phyloP scores from a whole-genome alignment of 2,888 invertebrate genomes.

The Operophtera brumata region DNA sequence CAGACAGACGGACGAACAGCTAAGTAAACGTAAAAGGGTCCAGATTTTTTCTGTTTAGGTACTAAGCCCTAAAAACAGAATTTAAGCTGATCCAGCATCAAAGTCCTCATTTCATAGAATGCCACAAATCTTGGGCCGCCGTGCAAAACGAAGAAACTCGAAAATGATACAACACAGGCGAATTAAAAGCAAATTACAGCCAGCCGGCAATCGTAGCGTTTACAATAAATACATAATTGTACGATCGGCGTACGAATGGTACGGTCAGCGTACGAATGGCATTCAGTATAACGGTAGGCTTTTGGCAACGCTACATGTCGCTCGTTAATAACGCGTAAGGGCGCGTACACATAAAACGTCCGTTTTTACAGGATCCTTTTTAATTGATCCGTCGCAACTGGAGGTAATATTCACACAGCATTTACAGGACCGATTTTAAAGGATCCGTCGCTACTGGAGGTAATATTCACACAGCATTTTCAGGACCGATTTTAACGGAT shows the following conservation, averaged over 20 bases:
- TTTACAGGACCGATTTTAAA: too few relatives aligned
- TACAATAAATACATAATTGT: constrained; percentile 82
- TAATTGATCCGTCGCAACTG: too few relatives aligned
- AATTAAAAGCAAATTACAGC: constrained; percentile 80
- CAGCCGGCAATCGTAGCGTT: constrained; percentile 77
- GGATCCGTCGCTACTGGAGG: too few relatives aligned
- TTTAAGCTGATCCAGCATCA: constrained; percentile 9
- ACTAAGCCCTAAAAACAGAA: too few relatives aligned
- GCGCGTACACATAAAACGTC: too few relatives aligned
- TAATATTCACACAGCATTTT: too few relatives aligned
- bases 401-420: too few relatives aligned
- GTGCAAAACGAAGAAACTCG: constrained; percentile 71
- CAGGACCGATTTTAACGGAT: too few relatives aligned
- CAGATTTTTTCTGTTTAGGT: too few relatives aligned
- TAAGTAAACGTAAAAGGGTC: too few relatives aligned
- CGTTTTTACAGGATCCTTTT: too few relatives aligned
- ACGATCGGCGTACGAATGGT: constrained; percentile 65
- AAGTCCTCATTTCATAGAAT: constrained; percentile 35
- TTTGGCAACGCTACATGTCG: constrained; percentile 38
- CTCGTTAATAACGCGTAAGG: constrained; percentile 50
- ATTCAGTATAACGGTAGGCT: constrained; percentile 27
- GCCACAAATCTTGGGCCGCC: constrained; percentile 59
- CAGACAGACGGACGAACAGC: too few relatives aligned
- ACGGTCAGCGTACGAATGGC: constrained; percentile 20
- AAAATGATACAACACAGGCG: constrained; percentile 78